These are phyloP conservation scores for Ophion ellenae DNA, from an alignment of 2,888 invertebrate genomes.

Conservation along the genomic window DNA sequence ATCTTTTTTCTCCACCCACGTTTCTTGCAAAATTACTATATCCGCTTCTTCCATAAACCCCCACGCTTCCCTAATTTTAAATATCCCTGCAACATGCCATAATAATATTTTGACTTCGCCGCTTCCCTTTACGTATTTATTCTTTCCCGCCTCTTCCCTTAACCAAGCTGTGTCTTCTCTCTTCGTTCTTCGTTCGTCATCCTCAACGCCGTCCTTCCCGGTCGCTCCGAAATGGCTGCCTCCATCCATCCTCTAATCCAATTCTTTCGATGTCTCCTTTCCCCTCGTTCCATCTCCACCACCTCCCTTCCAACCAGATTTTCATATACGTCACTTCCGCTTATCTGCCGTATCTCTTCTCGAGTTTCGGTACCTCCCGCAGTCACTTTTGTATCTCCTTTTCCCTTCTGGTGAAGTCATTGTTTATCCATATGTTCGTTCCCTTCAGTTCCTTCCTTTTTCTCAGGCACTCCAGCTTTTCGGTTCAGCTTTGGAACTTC, in stretches of 20 bases:
- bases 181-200: too few relatives aligned
- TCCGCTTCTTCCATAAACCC: neutral
- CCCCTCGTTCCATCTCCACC: neutral
- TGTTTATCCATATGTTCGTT: constrained; percentile 5
- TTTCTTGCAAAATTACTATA: too few relatives aligned
- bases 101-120: neutral
- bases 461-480: neutral
- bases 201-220: neutral
- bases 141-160: neutral
- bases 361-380: neutral
- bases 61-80: constrained; percentile 7
- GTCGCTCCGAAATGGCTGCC: neutral
- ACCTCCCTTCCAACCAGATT: too few relatives aligned
- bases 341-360: too few relatives aligned
- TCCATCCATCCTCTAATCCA: too few relatives aligned
- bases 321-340: too few relatives aligned
- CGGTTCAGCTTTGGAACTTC: neutral
- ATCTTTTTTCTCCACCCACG: too few relatives aligned
- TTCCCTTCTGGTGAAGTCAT: constrained; percentile 39
- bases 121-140: neutral
- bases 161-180: too few relatives aligned
- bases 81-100: constrained; percentile 27
- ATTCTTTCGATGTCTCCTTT: neutral
- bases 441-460: constrained; percentile 9
- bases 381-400: constrained; percentile 10